Evolutionary conservation across 2,888 invertebrate species (phyloP), one percentile per base, ranked within the genome.

Genomic region (Marasmarcha lunaedactyla): DNA sequence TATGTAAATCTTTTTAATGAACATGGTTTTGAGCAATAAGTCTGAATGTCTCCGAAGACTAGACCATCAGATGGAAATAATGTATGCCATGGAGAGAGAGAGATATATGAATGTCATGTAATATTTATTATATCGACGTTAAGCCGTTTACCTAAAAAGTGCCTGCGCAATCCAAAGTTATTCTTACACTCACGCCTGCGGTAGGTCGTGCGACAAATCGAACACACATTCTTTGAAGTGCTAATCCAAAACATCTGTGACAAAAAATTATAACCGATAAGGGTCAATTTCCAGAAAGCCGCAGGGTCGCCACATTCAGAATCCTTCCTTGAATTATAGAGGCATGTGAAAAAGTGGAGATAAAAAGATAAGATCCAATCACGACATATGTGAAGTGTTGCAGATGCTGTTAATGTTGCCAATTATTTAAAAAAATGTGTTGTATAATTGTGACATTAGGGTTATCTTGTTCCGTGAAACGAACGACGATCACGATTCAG

Each of bases 171-270:
- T 13, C 25, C 30, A 13, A 26, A 26, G 27, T 35, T 52, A 20
- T 20, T 20, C 20, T 20, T 20, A 20, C 7, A 20, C 20, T 7
- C 3, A 20, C 20, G 20, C 57, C 70, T 74, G 78, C 76, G 77
- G 79, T 79, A 77, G 79, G 79, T 79, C 72, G 63, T 51, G 61
- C 59, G 51, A 51, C 48, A 45, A 48, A 53, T 51, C 52, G 48
- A 42, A 15, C 11, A 12, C 48, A 57, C 67, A 59, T 79, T 78
- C 78, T 58, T 62, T 78, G 78, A 74, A 79, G 66, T 68, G 74
- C 72, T 79, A 81, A 81, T 81, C 78, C 76, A 57, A 70, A 79
- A 77, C 79, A 81, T 71, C 59, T 81, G 79, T 55, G 71, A 69
- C 69, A 62, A 71, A 77, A 76, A 77, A 69, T 57, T 50, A 59